Conservation (phyloP, 2,888 invertebrate genomes). For the Pardosa pseudoannulata region DNA sequence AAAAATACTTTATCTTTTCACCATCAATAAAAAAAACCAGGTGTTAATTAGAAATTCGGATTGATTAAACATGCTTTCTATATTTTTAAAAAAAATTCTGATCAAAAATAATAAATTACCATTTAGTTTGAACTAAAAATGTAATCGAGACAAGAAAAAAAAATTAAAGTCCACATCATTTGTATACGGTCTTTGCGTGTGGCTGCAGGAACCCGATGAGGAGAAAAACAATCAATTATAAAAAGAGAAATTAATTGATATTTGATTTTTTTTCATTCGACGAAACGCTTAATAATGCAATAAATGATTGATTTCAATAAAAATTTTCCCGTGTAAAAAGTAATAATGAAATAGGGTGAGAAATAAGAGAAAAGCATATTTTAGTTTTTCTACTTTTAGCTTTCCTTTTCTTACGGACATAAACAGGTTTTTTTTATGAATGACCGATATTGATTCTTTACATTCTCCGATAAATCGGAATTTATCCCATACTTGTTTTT, state of each 20-base stretch:
- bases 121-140: not conserved
- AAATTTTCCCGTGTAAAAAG: not conserved
- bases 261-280: not conserved
- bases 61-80: not conserved
- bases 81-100: not conserved
- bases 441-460: too few relatives aligned
- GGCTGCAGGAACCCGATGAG: not conserved
- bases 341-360: not conserved
- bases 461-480: too few relatives aligned
- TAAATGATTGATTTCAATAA: constrained; percentile 1
- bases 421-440: too few relatives aligned
- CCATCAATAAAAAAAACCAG: not conserved
- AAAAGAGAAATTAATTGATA: not conserved
- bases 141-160: not conserved
- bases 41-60: not conserved
- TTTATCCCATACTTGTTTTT: too few relatives aligned
- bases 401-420: too few relatives aligned
- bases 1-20: not conserved
- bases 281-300: not conserved
- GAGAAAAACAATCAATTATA: not conserved
- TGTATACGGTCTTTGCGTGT: not conserved
- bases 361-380: too few relatives aligned
- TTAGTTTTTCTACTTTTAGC: too few relatives aligned
- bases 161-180: not conserved
- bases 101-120: not conserved